These are phyloP conservation scores for Caloenas nicobarica DNA, from an alignment of 2,113 vertebrate genomes.

Conservation along the genomic window DNA sequence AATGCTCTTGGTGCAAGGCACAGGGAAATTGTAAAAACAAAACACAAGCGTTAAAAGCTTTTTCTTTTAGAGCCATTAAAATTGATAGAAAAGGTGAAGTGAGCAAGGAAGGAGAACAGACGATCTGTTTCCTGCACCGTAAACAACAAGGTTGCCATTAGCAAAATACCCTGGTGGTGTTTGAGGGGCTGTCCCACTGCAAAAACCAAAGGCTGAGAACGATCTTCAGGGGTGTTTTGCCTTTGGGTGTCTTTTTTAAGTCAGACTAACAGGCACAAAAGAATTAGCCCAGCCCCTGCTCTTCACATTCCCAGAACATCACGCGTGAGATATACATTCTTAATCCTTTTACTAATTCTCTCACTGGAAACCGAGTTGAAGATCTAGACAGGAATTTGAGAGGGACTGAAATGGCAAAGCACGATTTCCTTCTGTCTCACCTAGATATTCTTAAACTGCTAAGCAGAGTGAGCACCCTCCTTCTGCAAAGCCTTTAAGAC, in stretches of 20 bases:
- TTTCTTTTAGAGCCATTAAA: slow-evolving; percentile 8
- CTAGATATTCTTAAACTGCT: not conserved
- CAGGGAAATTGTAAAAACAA: not conserved
- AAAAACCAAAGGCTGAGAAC: not conserved
- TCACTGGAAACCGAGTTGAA: not conserved
- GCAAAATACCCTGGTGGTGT: not conserved
- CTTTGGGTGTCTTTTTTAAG: not conserved
- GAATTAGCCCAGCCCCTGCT: not conserved
- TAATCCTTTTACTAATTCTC: not conserved
- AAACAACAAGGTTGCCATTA: not conserved
- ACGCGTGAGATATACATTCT: not conserved
- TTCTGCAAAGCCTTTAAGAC: not conserved
- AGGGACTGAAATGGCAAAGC: not conserved
- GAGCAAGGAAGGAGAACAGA: not conserved
- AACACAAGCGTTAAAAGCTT: not conserved
- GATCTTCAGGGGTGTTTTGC: not conserved
- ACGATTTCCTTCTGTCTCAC: not conserved
- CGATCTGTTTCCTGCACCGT: not conserved
- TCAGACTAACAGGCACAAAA: not conserved
- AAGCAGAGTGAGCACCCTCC: not conserved
- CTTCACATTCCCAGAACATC: not conserved
- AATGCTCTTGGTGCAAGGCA: slow-evolving; percentile 4
- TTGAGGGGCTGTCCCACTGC: not conserved
- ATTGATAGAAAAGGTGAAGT: slow-evolving; percentile 1
- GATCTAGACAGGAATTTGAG: not conserved